Evolutionary conservation across 2,797 vertebrate genomes (phyloP).

Genomic region (Xerus rutilus): DNA sequence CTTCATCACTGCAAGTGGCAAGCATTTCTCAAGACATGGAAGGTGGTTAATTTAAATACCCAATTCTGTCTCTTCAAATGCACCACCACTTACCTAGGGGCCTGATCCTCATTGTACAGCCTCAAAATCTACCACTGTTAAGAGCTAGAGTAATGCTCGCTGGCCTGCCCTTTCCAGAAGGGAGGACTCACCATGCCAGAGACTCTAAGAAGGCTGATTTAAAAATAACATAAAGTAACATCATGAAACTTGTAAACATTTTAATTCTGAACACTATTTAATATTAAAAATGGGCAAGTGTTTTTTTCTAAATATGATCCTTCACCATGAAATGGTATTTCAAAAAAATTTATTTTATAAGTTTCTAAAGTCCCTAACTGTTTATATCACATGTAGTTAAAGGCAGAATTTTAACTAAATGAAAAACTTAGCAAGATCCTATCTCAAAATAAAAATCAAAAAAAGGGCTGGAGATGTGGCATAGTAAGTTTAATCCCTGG

Average conservation of each 20-base stretch:
- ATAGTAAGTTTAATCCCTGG: too few relatives aligned
- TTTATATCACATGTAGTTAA: slow-evolving; percentile 85
- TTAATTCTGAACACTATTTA: background rate
- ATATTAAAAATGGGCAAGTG: background rate
- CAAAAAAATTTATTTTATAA: slow-evolving; percentile 85
- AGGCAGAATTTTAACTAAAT: slow-evolving; percentile 87
- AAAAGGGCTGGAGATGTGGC: too few relatives aligned
- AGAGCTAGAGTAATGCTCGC: slow-evolving; percentile 36
- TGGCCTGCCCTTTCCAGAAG: slow-evolving; percentile 74
- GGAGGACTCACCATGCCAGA: slow-evolving; percentile 74
- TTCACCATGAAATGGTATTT: background rate
- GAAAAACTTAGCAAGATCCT: background rate
- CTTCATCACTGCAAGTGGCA: slow-evolving; percentile 55
- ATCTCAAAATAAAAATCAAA: too few relatives aligned
- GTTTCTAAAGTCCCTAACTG: slow-evolving; percentile 82
- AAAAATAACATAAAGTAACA: slow-evolving; percentile 12
- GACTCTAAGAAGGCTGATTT: slow-evolving; percentile 68
- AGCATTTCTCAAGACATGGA: slow-evolving; percentile 60
- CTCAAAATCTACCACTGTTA: background rate
- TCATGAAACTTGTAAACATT: background rate
- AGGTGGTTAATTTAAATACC: background rate
- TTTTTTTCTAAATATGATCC: slow-evolving; percentile 38
- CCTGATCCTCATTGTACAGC: background rate
- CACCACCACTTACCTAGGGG: background rate
- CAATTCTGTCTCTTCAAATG: background rate